These are phyloP conservation scores for Amazona ochrocephala DNA, from an alignment of 2,797 vertebrate genomes.

Conservation along the genomic window DNA sequence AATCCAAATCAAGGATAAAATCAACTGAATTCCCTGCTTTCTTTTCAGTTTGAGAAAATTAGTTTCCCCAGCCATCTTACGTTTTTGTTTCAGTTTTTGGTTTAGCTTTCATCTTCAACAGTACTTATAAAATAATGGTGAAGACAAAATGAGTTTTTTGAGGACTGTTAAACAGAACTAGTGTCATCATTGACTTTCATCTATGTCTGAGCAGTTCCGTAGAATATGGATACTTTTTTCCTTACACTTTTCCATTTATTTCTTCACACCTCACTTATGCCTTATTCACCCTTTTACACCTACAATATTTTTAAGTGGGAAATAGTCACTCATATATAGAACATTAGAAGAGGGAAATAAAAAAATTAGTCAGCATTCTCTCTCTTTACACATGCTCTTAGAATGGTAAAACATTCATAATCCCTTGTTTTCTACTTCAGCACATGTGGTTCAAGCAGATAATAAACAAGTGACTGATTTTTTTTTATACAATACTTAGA, in stretches of 20 bases:
- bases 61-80: background rate
- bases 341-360: background rate
- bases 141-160: background rate
- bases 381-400: background rate
- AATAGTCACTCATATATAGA: background rate
- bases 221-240: background rate
- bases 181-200: background rate
- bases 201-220: background rate
- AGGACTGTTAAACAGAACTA: background rate
- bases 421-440: background rate
- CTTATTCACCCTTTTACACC: background rate
- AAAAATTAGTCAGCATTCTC: background rate
- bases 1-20: background rate
- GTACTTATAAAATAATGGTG: background rate
- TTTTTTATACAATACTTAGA: background rate
- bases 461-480: fast-evolving
- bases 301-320: background rate
- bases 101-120: background rate
- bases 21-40: background rate
- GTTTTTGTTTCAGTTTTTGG: background rate
- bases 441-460: background rate
- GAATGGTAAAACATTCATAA: background rate
- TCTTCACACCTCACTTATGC: background rate
- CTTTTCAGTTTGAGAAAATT: background rate
- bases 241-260: background rate